Percentiles rank a stretch among this genome's conserved stretches.
These are phyloP conservation scores for Protobothrops mucrosquamatus DNA, from an alignment of 2,113 vertebrate species.

Conservation along the genomic window DNA sequence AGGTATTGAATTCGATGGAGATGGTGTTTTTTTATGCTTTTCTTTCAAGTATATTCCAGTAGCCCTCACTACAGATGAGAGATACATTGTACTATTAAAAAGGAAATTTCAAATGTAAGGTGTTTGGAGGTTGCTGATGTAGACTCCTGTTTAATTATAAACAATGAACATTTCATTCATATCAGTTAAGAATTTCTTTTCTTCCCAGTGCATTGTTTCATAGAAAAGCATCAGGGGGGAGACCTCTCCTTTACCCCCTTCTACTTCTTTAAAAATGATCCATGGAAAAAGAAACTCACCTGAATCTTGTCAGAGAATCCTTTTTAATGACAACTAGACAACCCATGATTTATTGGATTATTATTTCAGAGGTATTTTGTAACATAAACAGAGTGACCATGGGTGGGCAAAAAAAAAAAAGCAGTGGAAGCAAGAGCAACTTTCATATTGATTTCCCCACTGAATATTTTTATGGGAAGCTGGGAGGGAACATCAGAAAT, in stretches of 20 bases:
- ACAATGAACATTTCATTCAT: constrained; percentile 2
- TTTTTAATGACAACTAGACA: neutral
- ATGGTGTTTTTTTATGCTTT: neutral
- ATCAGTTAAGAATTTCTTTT: neutral
- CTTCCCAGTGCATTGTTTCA: neutral
- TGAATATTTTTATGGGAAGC: neutral
- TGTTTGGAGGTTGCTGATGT: neutral
- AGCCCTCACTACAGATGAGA: neutral
- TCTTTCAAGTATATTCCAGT: neutral
- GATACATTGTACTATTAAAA: neutral
- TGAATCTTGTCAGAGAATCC: neutral
- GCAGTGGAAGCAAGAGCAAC: neutral
- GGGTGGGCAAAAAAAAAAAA: neutral
- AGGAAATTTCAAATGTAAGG: neutral
- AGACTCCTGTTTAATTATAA: neutral
- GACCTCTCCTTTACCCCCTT: neutral
- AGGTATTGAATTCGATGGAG: neutral
- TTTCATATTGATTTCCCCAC: neutral
- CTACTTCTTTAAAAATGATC: neutral
- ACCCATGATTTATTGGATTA: neutral
- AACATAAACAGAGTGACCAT: neutral
- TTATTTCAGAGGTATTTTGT: neutral
- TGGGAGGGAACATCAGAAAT: neutral
- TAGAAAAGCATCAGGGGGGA: neutral
- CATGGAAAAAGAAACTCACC: neutral